Percentiles rank a stretch among this genome's conserved stretches.
Evolutionary conservation across 2,113 vertebrate species (phyloP).

Genomic region (Meleagris gallopavo): DNA sequence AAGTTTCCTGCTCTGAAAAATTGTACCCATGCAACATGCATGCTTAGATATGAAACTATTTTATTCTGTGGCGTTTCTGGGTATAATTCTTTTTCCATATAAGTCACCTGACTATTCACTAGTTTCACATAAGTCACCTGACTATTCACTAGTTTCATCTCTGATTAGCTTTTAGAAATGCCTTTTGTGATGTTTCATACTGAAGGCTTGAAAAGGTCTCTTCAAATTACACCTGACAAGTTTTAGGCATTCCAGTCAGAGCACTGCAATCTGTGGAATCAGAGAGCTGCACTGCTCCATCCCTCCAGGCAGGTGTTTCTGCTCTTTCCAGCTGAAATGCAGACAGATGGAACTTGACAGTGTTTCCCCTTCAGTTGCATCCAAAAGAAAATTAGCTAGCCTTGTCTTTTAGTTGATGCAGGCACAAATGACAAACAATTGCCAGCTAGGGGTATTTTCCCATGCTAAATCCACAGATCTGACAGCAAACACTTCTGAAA

Average conservation of each 20-base stretch:
- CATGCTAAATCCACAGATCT: background rate
- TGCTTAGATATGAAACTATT: background rate
- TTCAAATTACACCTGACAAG: constrained; percentile 53
- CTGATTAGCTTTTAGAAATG: constrained; percentile 6
- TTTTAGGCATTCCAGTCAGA: constrained; percentile 27
- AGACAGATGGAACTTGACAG: constrained; percentile 54
- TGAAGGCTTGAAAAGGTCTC: constrained; percentile 66
- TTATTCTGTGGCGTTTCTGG: background rate
- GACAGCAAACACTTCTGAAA: background rate
- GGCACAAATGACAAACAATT: constrained; percentile 52
- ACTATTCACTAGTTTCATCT: constrained; percentile 11
- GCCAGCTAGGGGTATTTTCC: constrained; percentile 40
- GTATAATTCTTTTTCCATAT: background rate
- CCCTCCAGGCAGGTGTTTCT: constrained; percentile 65
- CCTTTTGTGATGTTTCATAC: background rate
- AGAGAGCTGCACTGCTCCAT: background rate
- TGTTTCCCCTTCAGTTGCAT: constrained; percentile 38
- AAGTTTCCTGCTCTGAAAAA: background rate
- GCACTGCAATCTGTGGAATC: background rate
- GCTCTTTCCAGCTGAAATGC: constrained; percentile 39
- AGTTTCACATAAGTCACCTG: background rate
- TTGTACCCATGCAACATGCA: background rate
- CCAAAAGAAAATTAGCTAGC: constrained; percentile 53
- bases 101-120: constrained; percentile 15
- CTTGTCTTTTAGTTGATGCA: constrained; percentile 35